Evolutionary conservation across 2,113 vertebrate genomes (phyloP).

Genomic region (Zosterops japonicus): DNA sequence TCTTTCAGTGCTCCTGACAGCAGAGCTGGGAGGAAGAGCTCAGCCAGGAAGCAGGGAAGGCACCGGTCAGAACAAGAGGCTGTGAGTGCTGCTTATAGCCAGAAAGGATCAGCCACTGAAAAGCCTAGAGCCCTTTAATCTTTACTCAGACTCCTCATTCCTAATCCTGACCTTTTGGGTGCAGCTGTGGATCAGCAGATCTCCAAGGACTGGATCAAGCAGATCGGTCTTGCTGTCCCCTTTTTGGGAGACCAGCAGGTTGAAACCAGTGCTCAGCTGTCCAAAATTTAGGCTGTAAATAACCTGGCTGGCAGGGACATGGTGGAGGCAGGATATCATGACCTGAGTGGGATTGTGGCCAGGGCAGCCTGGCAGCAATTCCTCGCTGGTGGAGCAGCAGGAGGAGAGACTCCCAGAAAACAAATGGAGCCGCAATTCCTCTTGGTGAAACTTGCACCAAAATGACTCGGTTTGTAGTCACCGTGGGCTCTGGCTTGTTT

Average conservation of each 20-base stretch:
- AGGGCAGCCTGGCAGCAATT: not conserved
- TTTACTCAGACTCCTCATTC: not conserved
- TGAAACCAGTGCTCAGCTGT: not conserved
- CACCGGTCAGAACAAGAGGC: not conserved
- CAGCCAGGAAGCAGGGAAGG: not conserved
- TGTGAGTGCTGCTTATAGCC: not conserved
- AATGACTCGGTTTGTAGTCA: not conserved
- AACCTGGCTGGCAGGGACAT: not conserved
- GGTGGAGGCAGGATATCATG: not conserved
- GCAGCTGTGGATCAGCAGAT: not conserved
- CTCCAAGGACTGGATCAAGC: not conserved
- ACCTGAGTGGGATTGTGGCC: not conserved
- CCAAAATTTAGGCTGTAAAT: not conserved
- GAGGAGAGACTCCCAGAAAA: not conserved
- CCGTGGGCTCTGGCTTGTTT: not conserved
- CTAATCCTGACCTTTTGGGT: not conserved
- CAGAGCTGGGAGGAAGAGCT: not conserved
- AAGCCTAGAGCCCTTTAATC: not conserved
- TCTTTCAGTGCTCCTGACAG: not conserved
- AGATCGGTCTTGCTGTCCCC: not conserved
- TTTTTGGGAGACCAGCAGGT: not conserved
- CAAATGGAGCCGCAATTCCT: rapidly evolving
- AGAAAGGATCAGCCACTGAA: not conserved
- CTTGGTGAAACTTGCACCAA: not conserved
- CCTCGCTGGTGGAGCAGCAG: not conserved